These are phyloP conservation scores for Caranx melampygus DNA, from an alignment of 2,113 vertebrate genomes.

Conservation along the genomic window DNA sequence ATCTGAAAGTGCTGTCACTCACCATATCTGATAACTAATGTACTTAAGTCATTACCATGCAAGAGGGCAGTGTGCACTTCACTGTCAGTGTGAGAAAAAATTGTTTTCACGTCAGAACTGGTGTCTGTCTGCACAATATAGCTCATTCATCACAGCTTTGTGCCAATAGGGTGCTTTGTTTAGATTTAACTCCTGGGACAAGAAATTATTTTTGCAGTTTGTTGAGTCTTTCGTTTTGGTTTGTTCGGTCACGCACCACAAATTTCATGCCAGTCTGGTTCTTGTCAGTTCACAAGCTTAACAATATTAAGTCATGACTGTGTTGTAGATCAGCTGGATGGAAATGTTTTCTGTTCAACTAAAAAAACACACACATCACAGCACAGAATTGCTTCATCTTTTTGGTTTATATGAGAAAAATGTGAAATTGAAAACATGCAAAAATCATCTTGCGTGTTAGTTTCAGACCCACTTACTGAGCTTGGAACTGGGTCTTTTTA, in stretches of 20 bases:
- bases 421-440: not conserved
- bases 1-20: not conserved
- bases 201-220: not conserved
- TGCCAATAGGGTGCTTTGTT: not conserved
- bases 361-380: not conserved
- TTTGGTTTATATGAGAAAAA: too few relatives aligned
- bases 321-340: not conserved
- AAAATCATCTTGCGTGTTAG: not conserved
- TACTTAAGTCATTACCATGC: not conserved
- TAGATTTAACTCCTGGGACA: not conserved
- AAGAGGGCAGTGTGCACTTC: not conserved
- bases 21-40: not conserved
- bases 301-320: not conserved
- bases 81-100: not conserved
- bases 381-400: not conserved
- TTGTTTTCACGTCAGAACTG: not conserved
- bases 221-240: not conserved
- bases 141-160: slow-evolving; percentile 1
- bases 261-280: not conserved
- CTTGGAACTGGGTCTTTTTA: too few relatives aligned
- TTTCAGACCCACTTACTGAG: not conserved
- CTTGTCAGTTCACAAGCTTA: not conserved
- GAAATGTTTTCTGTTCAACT: not conserved
- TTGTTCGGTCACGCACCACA: not conserved
- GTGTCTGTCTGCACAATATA: not conserved